These are phyloP conservation scores for Monarcha castaneiventris DNA, from an alignment of 2,113 vertebrate species.

Conservation along the genomic window DNA sequence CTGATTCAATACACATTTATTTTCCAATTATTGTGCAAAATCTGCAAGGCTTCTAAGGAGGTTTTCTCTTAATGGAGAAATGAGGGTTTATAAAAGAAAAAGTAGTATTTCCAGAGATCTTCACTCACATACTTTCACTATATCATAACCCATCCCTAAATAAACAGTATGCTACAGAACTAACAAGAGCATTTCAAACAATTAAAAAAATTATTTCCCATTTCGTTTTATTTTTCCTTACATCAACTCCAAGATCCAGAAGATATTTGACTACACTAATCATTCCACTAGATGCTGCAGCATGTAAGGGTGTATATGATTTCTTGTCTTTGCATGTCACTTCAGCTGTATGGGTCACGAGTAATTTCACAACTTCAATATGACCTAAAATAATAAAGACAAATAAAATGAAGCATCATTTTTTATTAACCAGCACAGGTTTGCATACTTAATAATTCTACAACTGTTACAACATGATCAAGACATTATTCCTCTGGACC, in stretches of 20 bases:
- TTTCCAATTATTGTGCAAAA: background rate
- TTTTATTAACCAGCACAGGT: background rate
- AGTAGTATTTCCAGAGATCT: background rate
- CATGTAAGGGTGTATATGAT: slow-evolving; percentile 93
- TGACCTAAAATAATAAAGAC: slow-evolving; percentile 80
- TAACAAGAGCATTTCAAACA: background rate
- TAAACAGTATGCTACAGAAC: background rate
- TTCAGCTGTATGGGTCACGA: slow-evolving; percentile 92
- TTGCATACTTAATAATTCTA: background rate
- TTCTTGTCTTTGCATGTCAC: slow-evolving; percentile 98
- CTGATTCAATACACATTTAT: background rate
- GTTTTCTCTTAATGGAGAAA: background rate
- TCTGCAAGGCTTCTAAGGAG: background rate
- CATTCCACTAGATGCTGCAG: slow-evolving; percentile 96
- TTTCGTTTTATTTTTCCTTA: slow-evolving; percentile 67
- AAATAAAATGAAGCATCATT: background rate
- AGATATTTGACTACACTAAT: slow-evolving; percentile 96
- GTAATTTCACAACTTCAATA: slow-evolving; percentile 94
- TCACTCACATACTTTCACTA: background rate
- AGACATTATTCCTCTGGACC: background rate
- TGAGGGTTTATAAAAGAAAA: background rate
- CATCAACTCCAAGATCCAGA: slow-evolving; percentile 94
- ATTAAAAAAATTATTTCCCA: background rate
- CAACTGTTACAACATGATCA: background rate
- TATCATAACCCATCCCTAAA: background rate